These are phyloP conservation scores for Cheilosia urbana DNA, from an alignment of 2,888 invertebrate species.

Conservation along the genomic window DNA sequence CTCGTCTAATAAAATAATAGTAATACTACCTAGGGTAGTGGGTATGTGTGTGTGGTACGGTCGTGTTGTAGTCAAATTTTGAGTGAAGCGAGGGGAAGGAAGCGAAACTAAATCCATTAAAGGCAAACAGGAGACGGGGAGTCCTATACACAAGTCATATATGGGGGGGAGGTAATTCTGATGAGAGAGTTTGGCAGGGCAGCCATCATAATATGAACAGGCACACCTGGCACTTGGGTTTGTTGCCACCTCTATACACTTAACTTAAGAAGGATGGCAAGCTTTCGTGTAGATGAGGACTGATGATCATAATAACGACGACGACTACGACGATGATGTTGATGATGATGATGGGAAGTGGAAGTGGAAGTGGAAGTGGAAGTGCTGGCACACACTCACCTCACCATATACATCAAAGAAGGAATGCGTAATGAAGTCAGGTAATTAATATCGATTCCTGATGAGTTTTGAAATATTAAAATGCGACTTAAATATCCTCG, in stretches of 20 bases:
- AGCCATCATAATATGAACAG: conserved; percentile 14
- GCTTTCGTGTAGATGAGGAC: conserved; percentile 9
- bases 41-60: neutral
- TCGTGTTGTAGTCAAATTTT: conserved; percentile 56
- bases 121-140: conserved; percentile 45
- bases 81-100: conserved; percentile 16
- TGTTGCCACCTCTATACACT: conserved; percentile 60
- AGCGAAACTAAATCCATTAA: conserved; percentile 71
- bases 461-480: conserved; percentile 77
- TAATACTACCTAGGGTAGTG: conserved; percentile 34
- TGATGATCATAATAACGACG: conserved; percentile 31
- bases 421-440: conserved; percentile 77
- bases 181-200: neutral
- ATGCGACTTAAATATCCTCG: conserved; percentile 65
- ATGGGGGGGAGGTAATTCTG: too few relatives aligned
- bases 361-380: neutral
- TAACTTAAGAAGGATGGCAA: conserved; percentile 60
- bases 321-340: neutral
- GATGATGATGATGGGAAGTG: conserved; percentile 24
- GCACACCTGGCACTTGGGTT: conserved; percentile 60
- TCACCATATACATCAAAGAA: conserved; percentile 64
- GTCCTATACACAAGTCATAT: too few relatives aligned
- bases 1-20: conserved; percentile 65
- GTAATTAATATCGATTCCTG: conserved; percentile 77
- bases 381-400: conserved; percentile 7